Base-by-base conservation (phyloP, 2,888 invertebrate genomes). In the Lydus trimaculatus region DNA sequence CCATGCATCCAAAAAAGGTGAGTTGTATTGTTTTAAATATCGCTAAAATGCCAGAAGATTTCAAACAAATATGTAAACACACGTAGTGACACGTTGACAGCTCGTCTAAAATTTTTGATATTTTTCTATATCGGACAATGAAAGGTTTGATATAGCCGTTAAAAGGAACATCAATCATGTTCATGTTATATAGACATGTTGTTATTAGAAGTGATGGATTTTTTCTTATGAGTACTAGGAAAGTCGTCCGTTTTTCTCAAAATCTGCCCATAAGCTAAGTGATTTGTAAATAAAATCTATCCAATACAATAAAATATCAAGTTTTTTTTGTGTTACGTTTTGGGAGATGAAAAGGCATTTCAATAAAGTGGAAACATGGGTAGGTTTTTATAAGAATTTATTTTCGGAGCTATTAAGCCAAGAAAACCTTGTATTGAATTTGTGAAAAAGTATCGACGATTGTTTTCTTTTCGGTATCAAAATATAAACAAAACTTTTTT, bases 1-100 rank as follows among this genome's bases (percentile, higher is more conserved):
- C 83, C 95, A 95, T 84, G 96, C 97, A 63, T 95, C 96, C 20
- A 96, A 96, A 87, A 90, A 95, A 90, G 96, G 97, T 97, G 85
- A 86, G 2, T 43, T n/a, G 7, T 43, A 0, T 43, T 43, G n/a
- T n/a, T 43, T n/a, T 43, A 36, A 36, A 11, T 23, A 15, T 52
- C 20, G 11, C 3, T 4, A 5, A 23, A n/a, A n/a, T n/a, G n/a
- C n/a, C n/a, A n/a, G n/a, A n/a, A n/a, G n/a, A n/a, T n/a, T n/a
- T n/a, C n/a, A n/a, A n/a, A n/a, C n/a, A n/a, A n/a, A n/a, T n/a
- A n/a, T 23, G 20, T 13, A 5, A 13, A 23, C 13, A 13, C n/a
- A n/a, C n/a, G 11, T 23, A 23, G 3, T 43, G 17, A n/a, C 17
- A n/a, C 17, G 8, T 52, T 23, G 23, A 52, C 52, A 52, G 86